These are phyloP conservation scores for Pachyuromys duprasi DNA, from an alignment of 2,797 vertebrate genomes.

Conservation along the genomic window DNA sequence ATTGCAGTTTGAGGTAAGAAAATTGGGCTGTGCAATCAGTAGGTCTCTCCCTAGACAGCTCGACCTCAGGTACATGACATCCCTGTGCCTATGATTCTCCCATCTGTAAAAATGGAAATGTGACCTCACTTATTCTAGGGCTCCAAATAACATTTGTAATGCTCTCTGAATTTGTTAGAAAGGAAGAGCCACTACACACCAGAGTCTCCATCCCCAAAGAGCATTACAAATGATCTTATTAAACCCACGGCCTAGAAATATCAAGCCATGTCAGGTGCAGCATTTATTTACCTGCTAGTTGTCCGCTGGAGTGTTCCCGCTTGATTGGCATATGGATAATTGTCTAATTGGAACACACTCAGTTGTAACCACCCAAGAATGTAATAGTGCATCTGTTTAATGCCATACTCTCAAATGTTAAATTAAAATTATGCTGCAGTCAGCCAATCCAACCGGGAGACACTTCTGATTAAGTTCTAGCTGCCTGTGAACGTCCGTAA, in stretches of 20 bases:
- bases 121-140: constrained; percentile 72
- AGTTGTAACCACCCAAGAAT: constrained; percentile 74
- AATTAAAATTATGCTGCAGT: constrained; percentile 79
- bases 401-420: constrained; percentile 69
- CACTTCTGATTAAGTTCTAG: constrained; percentile 72
- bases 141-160: constrained; percentile 69
- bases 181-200: constrained; percentile 61
- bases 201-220: constrained; percentile 58
- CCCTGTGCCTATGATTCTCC: background rate
- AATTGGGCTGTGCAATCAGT: background rate
- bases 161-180: constrained; percentile 68
- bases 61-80: background rate
- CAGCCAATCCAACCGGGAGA: constrained; percentile 71
- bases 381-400: constrained; percentile 78
- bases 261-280: constrained; percentile 59
- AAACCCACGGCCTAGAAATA: constrained; percentile 75
- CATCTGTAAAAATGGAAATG: constrained; percentile 67
- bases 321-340: constrained; percentile 79
- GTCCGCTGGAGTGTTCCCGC: constrained; percentile 50
- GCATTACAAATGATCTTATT: constrained; percentile 72
- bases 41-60: background rate
- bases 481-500: constrained; percentile 71
- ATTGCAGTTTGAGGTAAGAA: background rate
- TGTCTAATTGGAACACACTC: constrained; percentile 78
- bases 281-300: constrained; percentile 76